These are phyloP conservation scores for Leptodirus hochenwartii DNA, from an alignment of 2,888 invertebrate genomes.

Conservation along the genomic window DNA sequence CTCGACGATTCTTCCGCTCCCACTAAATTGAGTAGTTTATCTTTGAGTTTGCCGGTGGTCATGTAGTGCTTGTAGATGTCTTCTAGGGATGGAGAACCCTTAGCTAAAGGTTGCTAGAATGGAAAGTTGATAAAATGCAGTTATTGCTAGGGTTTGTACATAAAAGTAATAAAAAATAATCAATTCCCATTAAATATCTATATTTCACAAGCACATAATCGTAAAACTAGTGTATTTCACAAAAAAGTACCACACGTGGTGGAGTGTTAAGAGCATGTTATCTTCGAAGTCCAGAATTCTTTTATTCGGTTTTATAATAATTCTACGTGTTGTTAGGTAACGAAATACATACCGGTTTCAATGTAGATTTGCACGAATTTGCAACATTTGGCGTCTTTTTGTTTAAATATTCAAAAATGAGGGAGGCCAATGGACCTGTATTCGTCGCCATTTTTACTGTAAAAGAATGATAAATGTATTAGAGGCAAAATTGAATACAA, in stretches of 20 bases:
- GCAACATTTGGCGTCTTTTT: slow-evolving; percentile 47
- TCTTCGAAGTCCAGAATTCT: slow-evolving; percentile 4
- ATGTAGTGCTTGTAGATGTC: slow-evolving; percentile 41
- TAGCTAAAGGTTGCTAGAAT: slow-evolving; percentile 41
- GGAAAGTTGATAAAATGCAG: slow-evolving; percentile 8
- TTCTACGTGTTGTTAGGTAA: neutral
- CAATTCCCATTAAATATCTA: slow-evolving; percentile 6
- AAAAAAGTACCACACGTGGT: too few relatives aligned
- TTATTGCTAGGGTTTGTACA: slow-evolving; percentile 2
- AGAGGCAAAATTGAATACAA: too few relatives aligned
- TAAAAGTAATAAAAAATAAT: slow-evolving; percentile 1
- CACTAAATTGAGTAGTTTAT: slow-evolving; percentile 18
- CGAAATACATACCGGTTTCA: slow-evolving; percentile 49
- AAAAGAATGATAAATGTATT: too few relatives aligned
- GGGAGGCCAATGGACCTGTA: slow-evolving; percentile 28
- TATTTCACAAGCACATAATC: neutral
- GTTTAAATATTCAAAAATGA: slow-evolving; percentile 41
- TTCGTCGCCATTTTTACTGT: slow-evolving; percentile 23
- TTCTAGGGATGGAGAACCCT: slow-evolving; percentile 43
- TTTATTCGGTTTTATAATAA: slow-evolving; percentile 1
- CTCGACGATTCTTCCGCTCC: slow-evolving; percentile 14
- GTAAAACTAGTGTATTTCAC: too few relatives aligned
- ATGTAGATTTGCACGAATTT: slow-evolving; percentile 47
- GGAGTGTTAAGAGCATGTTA: too few relatives aligned
- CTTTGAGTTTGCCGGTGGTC: slow-evolving; percentile 30